phyloP scores from a whole-genome alignment of 2,113 vertebrate genomes.

The Thunnus maccoyii region DNA sequence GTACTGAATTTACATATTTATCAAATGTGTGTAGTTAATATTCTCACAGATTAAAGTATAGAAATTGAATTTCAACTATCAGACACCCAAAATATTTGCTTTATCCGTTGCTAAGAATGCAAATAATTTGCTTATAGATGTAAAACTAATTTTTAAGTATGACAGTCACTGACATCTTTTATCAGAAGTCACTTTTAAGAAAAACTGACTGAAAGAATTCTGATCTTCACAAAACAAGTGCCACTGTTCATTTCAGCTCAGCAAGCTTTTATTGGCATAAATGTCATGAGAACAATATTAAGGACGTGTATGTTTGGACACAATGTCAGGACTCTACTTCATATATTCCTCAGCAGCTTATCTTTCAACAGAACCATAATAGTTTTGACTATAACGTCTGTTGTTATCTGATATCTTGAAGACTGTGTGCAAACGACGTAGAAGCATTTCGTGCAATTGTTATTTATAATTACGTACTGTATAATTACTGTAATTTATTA shows the following conservation, averaged over 20 bases:
- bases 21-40: not conserved
- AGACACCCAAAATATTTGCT: not conserved
- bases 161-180: not conserved
- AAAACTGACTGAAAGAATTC: not conserved
- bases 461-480: constrained; percentile 22
- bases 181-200: not conserved
- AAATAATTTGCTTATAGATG: not conserved
- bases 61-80: too few relatives aligned
- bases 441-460: not conserved
- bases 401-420: not conserved
- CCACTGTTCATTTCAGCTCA: not conserved
- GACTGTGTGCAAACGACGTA: not conserved
- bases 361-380: not conserved
- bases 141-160: not conserved
- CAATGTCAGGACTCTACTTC: not conserved
- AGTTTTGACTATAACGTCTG: not conserved
- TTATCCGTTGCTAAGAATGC: not conserved
- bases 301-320: not conserved
- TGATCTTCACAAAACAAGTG: not conserved
- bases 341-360: constrained; percentile 1
- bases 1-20: not conserved
- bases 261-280: not conserved
- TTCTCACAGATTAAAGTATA: too few relatives aligned
- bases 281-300: not conserved
- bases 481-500: constrained; percentile 32